Base-by-base conservation (phyloP, 1,140 invertebrate genomes). In the Acyrthosiphon pisum region DNA sequence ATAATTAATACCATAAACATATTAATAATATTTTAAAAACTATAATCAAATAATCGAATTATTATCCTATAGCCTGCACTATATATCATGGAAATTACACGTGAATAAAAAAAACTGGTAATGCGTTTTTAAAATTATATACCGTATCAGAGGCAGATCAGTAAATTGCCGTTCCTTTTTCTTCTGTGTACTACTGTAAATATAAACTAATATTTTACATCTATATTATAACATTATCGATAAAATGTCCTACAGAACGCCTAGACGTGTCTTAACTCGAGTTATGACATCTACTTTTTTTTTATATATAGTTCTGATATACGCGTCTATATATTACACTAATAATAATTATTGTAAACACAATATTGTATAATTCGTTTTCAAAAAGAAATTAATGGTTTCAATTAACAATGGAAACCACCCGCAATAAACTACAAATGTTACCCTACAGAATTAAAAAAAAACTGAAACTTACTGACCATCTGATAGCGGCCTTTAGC, bases 41-140 rank as follows among this genome's bases (percentile, higher is more conserved):
- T 76, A 76, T 76, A 76, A 76, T 76, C 60, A 76, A 76, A 76
- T 76, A 76, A 76, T 76, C 60, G 30, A 76, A 76, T 76, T 76
- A 68, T 68, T 60, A 14, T 30, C 30, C 30, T 76, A 35, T n/a
- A n/a, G 60, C 14, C 14, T 76, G 30, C 30, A 76, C 60, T 68
- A 76, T 76, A 76, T 76, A 76, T 76, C 60, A 76, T n/a, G 14
- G 14, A 76, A 18, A 76, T 76, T 76, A n/a, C 60, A 76, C 30
- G n/a, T 1, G 30, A 76, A 76, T 35, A 76, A 76, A 76, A 60
- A n/a, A 76, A 76, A n/a, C 60, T 6, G n/a, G 60, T 14, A 76
- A 76, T 76, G 60, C 60, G 4, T 76, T 76, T 76, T 35, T 30
- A n/a, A 76, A 76, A 76, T 76, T 35, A 76, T 35, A 76, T 76